Conservation (phyloP, 2,888 invertebrate species). For the Melieria picta region DNA sequence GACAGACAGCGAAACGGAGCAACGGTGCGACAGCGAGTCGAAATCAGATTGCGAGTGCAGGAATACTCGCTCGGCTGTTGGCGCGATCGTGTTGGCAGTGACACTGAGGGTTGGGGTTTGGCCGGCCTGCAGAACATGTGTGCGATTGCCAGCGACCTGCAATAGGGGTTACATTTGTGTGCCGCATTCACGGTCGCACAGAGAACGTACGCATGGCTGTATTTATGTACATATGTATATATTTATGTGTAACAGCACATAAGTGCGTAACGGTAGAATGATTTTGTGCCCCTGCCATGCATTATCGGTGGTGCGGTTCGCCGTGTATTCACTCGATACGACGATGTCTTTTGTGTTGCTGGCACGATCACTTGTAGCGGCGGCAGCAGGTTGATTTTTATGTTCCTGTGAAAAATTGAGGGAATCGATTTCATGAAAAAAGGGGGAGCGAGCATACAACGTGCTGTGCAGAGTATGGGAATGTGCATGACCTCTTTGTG, state of each 20-base stretch:
- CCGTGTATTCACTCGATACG: background rate
- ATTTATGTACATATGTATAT: slow-evolving; percentile 7
- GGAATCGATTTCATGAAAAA: slow-evolving; percentile 1
- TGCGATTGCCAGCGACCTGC: too few relatives aligned
- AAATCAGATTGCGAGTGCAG: too few relatives aligned
- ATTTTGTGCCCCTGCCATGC: slow-evolving; percentile 20
- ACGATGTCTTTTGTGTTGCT: slow-evolving; percentile 2
- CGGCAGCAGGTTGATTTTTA: slow-evolving; percentile 36
- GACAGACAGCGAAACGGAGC: too few relatives aligned
- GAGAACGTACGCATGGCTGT: background rate
- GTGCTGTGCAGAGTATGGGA: background rate
- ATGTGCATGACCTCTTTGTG: slow-evolving; percentile 8
- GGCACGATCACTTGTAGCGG: slow-evolving; percentile 33
- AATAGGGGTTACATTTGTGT: too few relatives aligned
- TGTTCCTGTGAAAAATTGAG: slow-evolving; percentile 14
- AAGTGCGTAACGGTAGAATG: slow-evolving; percentile 31
- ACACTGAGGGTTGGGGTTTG: too few relatives aligned
- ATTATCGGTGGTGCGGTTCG: slow-evolving; percentile 10
- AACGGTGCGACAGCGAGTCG: too few relatives aligned
- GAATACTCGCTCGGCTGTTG: too few relatives aligned
- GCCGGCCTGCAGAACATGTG: too few relatives aligned
- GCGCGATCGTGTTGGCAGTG: too few relatives aligned
- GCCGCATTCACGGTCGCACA: too few relatives aligned
- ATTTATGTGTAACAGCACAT: background rate
- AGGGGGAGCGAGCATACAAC: background rate